These are phyloP conservation scores for Hyalella azteca DNA, from an alignment of 2,888 invertebrate species.

Conservation along the genomic window DNA sequence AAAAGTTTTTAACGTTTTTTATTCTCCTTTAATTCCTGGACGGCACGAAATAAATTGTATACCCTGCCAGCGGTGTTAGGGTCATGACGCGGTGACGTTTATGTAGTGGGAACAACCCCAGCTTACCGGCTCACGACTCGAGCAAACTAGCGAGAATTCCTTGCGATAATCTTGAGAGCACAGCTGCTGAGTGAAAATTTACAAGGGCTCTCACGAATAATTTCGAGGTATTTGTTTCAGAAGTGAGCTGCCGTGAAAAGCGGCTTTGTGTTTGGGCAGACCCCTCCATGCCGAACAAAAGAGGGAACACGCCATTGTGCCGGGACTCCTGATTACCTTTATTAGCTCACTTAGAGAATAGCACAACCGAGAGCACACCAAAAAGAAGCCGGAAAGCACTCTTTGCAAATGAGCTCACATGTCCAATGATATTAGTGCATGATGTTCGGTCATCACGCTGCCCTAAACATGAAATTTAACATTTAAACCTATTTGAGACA, in stretches of 20 bases:
- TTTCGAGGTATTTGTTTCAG: constrained; percentile 30
- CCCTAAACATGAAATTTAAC: no score
- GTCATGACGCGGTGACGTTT: background rate
- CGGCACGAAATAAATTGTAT: no score
- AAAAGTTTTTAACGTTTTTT: no score
- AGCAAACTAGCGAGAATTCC: background rate
- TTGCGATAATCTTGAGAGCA: background rate
- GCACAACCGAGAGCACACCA: background rate
- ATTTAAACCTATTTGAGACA: no score
- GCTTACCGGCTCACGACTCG: background rate
- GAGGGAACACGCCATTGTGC: background rate
- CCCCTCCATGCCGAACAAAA: constrained; percentile 15
- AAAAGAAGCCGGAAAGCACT: background rate
- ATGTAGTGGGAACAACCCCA: background rate
- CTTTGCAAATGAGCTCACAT: background rate
- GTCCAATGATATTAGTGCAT: background rate
- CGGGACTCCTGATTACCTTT: constrained; percentile 16
- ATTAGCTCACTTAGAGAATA: constrained; percentile 35
- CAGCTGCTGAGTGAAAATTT: constrained; percentile 14
- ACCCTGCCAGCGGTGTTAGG: no score
- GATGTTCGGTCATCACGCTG: no score
- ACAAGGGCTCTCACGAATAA: constrained; percentile 17
- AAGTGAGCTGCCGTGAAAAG: background rate
- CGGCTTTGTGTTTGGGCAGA: constrained; percentile 1
- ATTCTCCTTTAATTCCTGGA: no score